Base-by-base conservation (phyloP, 2,113 vertebrate genomes). In the Tupaia tana region DNA sequence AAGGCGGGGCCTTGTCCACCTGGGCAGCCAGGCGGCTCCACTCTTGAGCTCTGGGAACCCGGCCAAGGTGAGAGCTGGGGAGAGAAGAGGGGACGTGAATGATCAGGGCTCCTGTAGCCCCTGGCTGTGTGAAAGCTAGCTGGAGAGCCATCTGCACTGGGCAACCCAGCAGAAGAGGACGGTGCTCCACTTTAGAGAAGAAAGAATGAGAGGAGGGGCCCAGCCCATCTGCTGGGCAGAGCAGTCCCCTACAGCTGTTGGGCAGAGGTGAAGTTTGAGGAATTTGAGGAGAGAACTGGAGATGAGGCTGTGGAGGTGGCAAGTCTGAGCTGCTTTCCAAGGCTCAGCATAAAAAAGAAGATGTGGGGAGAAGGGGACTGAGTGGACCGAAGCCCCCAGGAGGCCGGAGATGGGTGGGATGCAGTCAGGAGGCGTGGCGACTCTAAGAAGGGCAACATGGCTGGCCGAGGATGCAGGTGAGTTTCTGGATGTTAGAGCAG, bases 21-120 rank as follows among this genome's bases (percentile, higher is more conserved):
- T 6, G 0, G 1, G 9, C 9, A 27, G 9, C 19, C 0, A 0
- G n/a, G 13, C 19, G 52, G 61, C 69, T 59, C 3, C 16, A 52
- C 61, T 25, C 27, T 52, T n/a, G 29, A 69, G n/a, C 29, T 43
- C 52, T 9, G 16, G 16, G 73, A 43, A 43, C 43, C 43, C 6
- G 34, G 2, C 43, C 31, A 56, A 56, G 71, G 56, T 16, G 15
- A 31, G 86, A 69, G 34, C 31, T 0, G 3, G 9, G 29, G 58
- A 16, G 64, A 58, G 9, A 7, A 0, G 1, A 16, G 43, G 25
- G 2, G 88, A 2, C 25, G 14, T 13, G n/a, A 13, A 29, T 70
- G 27, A 12, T 0, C 63, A 63, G 25, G 12, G 13, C 29, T 43
- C 22, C 2, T 43, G 43, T 43, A 43, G 6, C 43, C 43, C 43